phyloP scores from a whole-genome alignment of 2,113 vertebrate genomes.

The Gasterosteus aculeatus region DNA sequence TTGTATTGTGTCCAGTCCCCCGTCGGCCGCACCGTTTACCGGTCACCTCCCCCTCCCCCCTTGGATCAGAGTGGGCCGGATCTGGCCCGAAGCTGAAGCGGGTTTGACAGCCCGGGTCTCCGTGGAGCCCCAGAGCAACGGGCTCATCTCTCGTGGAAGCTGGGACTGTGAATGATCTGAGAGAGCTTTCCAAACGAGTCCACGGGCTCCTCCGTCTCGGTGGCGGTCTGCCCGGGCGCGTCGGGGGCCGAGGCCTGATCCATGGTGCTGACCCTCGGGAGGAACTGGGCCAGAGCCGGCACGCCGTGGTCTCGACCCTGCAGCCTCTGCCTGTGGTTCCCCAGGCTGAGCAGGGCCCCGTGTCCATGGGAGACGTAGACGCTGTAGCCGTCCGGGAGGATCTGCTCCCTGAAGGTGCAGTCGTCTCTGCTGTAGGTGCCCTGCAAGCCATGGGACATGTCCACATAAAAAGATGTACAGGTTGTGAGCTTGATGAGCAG shows the following conservation, averaged over 20 bases:
- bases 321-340: slow-evolving; percentile 82
- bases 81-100: no score
- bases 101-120: no score
- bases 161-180: slow-evolving; percentile 87
- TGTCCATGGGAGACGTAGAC: slow-evolving; percentile 86
- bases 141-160: slow-evolving; percentile 88
- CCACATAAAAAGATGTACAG: background rate
- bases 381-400: slow-evolving; percentile 88
- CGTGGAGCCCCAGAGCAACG: background rate
- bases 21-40: no score
- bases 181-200: slow-evolving; percentile 87
- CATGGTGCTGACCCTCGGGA: slow-evolving; percentile 85
- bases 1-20: background rate
- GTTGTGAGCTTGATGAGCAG: background rate
- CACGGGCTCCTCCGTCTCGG: slow-evolving; percentile 42
- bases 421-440: slow-evolving; percentile 84
- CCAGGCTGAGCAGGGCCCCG: slow-evolving; percentile 83
- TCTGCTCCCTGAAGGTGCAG: slow-evolving; percentile 90
- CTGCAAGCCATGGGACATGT: slow-evolving; percentile 66
- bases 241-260: slow-evolving; percentile 38
- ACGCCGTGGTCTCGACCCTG: slow-evolving; percentile 79
- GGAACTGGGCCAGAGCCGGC: slow-evolving; percentile 86
- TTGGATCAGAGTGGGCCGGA: no score
- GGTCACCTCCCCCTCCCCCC: no score
- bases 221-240: slow-evolving; percentile 17